Evolutionary conservation across 2,113 vertebrate genomes (phyloP).

Genomic region (Cynoglossus semilaevis): DNA sequence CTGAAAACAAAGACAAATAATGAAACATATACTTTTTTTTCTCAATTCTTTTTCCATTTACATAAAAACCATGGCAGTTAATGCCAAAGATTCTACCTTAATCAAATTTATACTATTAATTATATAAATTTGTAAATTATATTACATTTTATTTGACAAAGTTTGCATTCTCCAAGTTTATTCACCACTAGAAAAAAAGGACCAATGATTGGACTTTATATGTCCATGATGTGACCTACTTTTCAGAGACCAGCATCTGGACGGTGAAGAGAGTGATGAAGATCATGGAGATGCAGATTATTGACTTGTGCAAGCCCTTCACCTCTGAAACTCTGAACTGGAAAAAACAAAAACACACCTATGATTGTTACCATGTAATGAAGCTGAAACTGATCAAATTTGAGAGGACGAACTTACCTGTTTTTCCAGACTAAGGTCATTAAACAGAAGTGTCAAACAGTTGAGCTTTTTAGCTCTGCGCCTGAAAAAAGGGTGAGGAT

Average conservation of each 20-base stretch:
- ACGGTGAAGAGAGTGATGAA: slow-evolving; percentile 80
- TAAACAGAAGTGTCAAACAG: slow-evolving; percentile 75
- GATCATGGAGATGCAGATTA: slow-evolving; percentile 78
- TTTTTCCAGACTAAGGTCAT: slow-evolving; percentile 69
- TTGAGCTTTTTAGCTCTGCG: slow-evolving; percentile 69
- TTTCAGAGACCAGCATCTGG: slow-evolving; percentile 84
- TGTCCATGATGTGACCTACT: slow-evolving; percentile 62
- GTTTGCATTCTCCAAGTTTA: too few relatives aligned
- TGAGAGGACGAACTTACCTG: slow-evolving; percentile 51
- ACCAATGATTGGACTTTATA: too few relatives aligned
- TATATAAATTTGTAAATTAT: too few relatives aligned
- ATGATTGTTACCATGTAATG: neutral
- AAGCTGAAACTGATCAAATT: neutral
- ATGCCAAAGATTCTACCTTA: too few relatives aligned
- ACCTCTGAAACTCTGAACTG: slow-evolving; percentile 82
- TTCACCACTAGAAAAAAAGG: too few relatives aligned
- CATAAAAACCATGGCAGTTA: too few relatives aligned
- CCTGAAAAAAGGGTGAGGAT: slow-evolving; percentile 26
- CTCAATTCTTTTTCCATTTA: too few relatives aligned
- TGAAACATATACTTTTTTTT: neutral
- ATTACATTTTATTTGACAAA: too few relatives aligned
- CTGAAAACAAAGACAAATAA: slow-evolving; percentile 46
- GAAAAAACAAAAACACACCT: neutral
- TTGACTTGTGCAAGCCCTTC: slow-evolving; percentile 77
- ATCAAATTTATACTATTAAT: too few relatives aligned